Evolutionary conservation across 2,797 vertebrate genomes (phyloP).

Genomic region (Trichosurus vulpecula): DNA sequence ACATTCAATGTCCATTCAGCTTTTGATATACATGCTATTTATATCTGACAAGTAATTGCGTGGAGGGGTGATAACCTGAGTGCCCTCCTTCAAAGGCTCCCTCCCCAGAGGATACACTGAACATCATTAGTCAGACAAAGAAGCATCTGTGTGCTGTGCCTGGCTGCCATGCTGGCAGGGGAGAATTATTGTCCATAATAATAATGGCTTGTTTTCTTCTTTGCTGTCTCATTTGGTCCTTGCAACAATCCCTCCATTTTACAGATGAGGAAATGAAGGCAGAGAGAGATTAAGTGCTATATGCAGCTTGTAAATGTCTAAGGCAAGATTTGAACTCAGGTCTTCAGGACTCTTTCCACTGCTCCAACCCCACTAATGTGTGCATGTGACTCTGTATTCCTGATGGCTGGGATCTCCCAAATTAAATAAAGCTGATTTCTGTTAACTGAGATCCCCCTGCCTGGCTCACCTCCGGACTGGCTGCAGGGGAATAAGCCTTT

Average conservation of each 20-base stretch:
- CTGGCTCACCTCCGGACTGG: neutral
- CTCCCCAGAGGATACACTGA: neutral
- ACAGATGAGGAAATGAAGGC: neutral
- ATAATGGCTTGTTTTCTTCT: neutral
- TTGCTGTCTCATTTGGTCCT: neutral
- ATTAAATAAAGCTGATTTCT: neutral
- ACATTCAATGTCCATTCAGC: constrained; percentile 51
- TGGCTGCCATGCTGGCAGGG: neutral
- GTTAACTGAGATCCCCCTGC: neutral
- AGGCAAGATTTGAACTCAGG: neutral
- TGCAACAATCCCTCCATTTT: neutral
- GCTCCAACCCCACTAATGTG: neutral
- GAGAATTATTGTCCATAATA: neutral
- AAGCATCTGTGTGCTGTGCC: neutral
- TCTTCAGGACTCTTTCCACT: neutral
- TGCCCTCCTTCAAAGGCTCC: constrained; percentile 47
- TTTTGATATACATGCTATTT: constrained; percentile 66
- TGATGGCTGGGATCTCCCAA: neutral
- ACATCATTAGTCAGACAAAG: constrained; percentile 17
- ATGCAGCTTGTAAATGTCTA: neutral
- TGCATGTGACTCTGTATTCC: no score
- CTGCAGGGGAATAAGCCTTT: neutral
- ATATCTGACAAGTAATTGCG: constrained; percentile 50
- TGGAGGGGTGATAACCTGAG: constrained; percentile 1
- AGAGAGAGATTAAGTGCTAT: neutral